Evolutionary conservation across 2,113 vertebrate genomes (phyloP), one percentile per base, ranked within the genome.

Genomic region (Saimiri boliviensis): DNA sequence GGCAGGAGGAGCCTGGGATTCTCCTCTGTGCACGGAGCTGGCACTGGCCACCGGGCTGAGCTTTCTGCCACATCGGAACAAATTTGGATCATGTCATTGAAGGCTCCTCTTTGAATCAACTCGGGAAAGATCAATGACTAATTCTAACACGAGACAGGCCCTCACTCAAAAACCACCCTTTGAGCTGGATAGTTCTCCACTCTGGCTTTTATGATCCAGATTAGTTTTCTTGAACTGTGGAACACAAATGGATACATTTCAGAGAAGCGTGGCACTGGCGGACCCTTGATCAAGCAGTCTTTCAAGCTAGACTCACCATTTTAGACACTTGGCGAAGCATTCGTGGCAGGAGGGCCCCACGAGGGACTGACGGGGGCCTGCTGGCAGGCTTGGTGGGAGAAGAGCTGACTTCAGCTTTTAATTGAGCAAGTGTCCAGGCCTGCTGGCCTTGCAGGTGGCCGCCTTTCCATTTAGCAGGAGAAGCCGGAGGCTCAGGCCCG

Each of bases 1-100:
- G 40, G 21, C 0, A 3, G 77, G 16, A 1, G 68, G 60, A 12
- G 45, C 40, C 14, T 0, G 3, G 30, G 23, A 2, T 30, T 20
- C 2, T 63, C 2, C 3, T 73, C 8, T 27, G 5, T 10, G 27
- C 3, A 2, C 2, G 0, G 0, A 6, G 14, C 13, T 10, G 20
- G 19, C 1, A 0, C 21, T 6, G 5, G 40, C 27, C 8, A 0
- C 20, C 1, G 1, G 52, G 47, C 30, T 0, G 25, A 17, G 49
- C 52, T 9, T 27, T n/a, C 8, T 10, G 2, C 8, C 14, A 0
- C 7, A 1, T 42, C 66, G n/a, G 66, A 2, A 27, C 1, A 32
- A 4, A 13, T 42, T 87, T 12, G 47, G n/a, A 1, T 27, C 10
- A 0, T 19, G 52, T 42, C 58, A 16, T 20, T 3, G 27, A 56